A percentile compares a stretch with the other conserved stretches of the same genome.
phyloP scores from a whole-genome alignment of 2,888 invertebrate genomes.

The Melanargia galathea region DNA sequence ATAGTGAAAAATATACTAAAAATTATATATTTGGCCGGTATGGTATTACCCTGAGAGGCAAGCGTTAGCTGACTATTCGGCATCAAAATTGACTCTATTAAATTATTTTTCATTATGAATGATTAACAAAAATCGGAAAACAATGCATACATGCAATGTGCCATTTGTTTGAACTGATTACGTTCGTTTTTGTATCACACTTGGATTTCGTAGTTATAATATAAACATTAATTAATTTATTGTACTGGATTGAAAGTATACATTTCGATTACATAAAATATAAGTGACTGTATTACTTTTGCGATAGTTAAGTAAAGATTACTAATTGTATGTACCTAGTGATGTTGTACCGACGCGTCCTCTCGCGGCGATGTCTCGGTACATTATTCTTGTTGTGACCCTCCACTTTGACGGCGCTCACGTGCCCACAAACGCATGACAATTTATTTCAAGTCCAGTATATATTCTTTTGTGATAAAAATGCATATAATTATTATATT shows the following conservation, averaged over 20 bases:
- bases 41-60: slow-evolving; percentile 91
- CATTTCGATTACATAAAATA: slow-evolving; percentile 67
- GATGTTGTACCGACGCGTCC: slow-evolving; percentile 57
- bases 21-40: slow-evolving; percentile 80
- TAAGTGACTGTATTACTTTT: slow-evolving; percentile 76
- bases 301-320: slow-evolving; percentile 74
- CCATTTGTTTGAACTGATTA: slow-evolving; percentile 76
- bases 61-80: slow-evolving; percentile 76
- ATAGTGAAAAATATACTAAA: slow-evolving; percentile 79
- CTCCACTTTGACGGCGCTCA: slow-evolving; percentile 55
- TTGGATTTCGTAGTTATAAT: slow-evolving; percentile 55
- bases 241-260: slow-evolving; percentile 59
- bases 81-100: slow-evolving; percentile 74
- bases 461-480: slow-evolving; percentile 56
- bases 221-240: slow-evolving; percentile 54
- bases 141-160: slow-evolving; percentile 77
- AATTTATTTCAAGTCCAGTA: slow-evolving; percentile 46
- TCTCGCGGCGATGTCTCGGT: slow-evolving; percentile 66
- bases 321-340: slow-evolving; percentile 69
- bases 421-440: slow-evolving; percentile 62
- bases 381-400: slow-evolving; percentile 50
- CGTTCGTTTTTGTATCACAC: slow-evolving; percentile 52
- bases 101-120: slow-evolving; percentile 57
- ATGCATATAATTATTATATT: slow-evolving; percentile 47
- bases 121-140: slow-evolving; percentile 56